These are phyloP conservation scores for Stenodema calcarata DNA, from an alignment of 2,888 invertebrate genomes.

Conservation along the genomic window DNA sequence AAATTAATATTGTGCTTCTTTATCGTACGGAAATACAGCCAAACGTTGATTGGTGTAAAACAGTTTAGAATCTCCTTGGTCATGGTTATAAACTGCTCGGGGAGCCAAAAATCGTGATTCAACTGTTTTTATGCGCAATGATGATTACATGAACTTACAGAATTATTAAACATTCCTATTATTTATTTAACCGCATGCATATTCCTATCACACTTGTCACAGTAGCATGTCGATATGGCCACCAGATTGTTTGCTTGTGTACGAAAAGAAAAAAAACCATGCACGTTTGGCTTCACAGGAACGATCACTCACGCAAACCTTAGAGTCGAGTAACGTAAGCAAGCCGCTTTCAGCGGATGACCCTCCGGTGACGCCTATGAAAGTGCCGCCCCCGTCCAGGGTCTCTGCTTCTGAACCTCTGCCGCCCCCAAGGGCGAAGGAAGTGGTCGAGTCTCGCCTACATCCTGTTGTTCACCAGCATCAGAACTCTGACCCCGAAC, in stretches of 20 bases:
- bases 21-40: no score
- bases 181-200: neutral
- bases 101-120: no score
- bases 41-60: no score
- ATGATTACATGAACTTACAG: no score
- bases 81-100: no score
- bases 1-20: no score
- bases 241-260: neutral
- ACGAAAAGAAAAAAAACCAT: neutral
- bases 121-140: no score
- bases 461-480: constrained; percentile 38
- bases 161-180: no score
- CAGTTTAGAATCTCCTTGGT: no score
- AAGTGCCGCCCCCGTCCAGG: constrained; percentile 27
- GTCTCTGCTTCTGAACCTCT: constrained; percentile 23
- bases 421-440: constrained; percentile 32
- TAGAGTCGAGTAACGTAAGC: constrained; percentile 48
- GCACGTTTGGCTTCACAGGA: constrained; percentile 52
- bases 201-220: neutral
- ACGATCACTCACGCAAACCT: constrained; percentile 55
- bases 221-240: neutral
- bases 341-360: neutral
- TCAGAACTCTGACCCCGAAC: constrained; percentile 31
- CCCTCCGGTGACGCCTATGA: constrained; percentile 8
- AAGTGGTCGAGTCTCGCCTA: constrained; percentile 17